Percentiles rank a stretch among this genome's conserved stretches.
These are phyloP conservation scores for Thelaira solivaga DNA, from an alignment of 2,888 invertebrate genomes.

Conservation along the genomic window DNA sequence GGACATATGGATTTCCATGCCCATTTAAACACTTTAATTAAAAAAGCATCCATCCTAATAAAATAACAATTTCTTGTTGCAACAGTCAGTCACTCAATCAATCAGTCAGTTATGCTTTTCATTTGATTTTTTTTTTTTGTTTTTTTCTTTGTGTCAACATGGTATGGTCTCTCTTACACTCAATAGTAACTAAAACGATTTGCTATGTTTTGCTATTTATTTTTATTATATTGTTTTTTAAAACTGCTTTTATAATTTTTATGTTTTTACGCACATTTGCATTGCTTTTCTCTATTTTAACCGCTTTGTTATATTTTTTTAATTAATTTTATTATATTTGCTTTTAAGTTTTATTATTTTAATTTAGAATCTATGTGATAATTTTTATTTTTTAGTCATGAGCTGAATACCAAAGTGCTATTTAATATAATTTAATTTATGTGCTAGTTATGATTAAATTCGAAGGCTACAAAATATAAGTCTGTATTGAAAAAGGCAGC, in stretches of 20 bases:
- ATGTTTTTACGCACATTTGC: constrained; percentile 47
- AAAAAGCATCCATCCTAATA: constrained; percentile 14
- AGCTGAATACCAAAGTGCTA: constrained; percentile 62
- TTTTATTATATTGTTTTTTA: constrained; percentile 6
- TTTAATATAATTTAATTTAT: constrained; percentile 41
- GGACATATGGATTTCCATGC: neutral
- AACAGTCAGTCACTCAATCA: constrained; percentile 27
- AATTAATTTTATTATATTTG: constrained; percentile 36
- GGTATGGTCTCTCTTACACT: constrained; percentile 20
- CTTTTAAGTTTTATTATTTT: constrained; percentile 31
- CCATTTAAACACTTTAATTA: neutral
- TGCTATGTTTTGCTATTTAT: constrained; percentile 28
- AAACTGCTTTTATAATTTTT: constrained; percentile 30
- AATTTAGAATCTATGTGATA: constrained; percentile 21
- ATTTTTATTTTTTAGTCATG: constrained; percentile 20
- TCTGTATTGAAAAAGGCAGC: neutral
- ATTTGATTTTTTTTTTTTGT: too few relatives aligned
- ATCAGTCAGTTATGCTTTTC: constrained; percentile 26
- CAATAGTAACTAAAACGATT: constrained; percentile 50
- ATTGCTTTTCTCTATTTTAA: constrained; percentile 49
- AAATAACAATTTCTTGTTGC: neutral
- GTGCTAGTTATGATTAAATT: constrained; percentile 13
- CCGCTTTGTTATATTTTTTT: constrained; percentile 60
- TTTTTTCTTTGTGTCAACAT: too few relatives aligned
- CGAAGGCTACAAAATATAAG: neutral